Percentiles rank a stretch among this genome's conserved stretches.
These are phyloP conservation scores for Isoperla grammatica DNA, from an alignment of 2,888 invertebrate species.

Conservation along the genomic window DNA sequence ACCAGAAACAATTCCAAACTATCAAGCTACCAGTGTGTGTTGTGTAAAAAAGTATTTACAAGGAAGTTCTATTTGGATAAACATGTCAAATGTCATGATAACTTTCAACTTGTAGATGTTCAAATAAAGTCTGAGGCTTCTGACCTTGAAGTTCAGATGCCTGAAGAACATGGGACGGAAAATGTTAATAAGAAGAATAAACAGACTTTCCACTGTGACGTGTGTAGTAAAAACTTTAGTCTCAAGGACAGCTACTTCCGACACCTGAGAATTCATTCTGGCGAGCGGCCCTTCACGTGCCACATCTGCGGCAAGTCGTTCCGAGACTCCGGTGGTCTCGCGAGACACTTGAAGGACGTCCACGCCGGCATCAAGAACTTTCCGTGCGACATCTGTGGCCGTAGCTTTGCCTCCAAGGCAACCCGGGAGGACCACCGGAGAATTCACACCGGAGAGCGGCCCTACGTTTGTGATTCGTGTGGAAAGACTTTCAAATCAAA, in stretches of 20 bases:
- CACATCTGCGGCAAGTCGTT: conserved; percentile 62
- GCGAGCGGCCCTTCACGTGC: conserved; percentile 60
- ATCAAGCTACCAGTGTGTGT: background rate
- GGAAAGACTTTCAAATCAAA: conserved; percentile 56
- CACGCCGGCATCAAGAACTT: conserved; percentile 49
- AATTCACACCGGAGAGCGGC: conserved; percentile 41
- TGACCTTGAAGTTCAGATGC: no score
- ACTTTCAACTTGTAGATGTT: no score
- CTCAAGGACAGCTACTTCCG: conserved; percentile 29
- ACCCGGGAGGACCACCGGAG: conserved; percentile 45
- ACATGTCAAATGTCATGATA: conserved; percentile 14
- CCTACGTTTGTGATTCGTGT: conserved; percentile 46
- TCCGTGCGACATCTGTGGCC: conserved; percentile 47
- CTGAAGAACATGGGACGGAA: no score
- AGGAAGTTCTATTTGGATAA: conserved; percentile 19
- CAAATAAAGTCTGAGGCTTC: no score
- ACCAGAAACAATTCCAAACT: no score
- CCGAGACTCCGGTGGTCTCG: conserved; percentile 55
- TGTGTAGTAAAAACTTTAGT: conserved; percentile 22
- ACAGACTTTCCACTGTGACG: conserved; percentile 14
- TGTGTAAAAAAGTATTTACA: conserved; percentile 17
- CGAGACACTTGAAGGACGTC: conserved; percentile 48
- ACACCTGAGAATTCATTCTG: conserved; percentile 47
- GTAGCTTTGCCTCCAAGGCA: conserved; percentile 47
- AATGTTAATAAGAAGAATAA: no score